Evolutionary conservation across 2,888 invertebrate species (phyloP), one percentile per base, ranked within the genome.

Genomic region (Chrysopilus asiliformis): DNA sequence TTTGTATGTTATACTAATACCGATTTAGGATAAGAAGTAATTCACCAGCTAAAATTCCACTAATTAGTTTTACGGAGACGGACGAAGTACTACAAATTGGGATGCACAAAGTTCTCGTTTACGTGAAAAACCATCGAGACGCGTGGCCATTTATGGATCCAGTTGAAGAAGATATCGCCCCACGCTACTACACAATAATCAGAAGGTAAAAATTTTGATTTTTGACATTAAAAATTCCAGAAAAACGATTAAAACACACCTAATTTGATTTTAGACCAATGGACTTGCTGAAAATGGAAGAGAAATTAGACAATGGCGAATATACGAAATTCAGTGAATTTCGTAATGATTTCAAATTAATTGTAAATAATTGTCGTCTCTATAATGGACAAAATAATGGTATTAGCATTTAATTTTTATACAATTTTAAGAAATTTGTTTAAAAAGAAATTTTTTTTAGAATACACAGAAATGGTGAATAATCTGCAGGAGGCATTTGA

Each of bases 61-160:
- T 37, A 34, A 43, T 36, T 36, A 37, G 37, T 31, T 37, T 31
- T 18, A 32, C 37, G 31, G 79, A 80, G 65, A 77, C 76, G 30
- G 83, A 84, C 47, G 87, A 87, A 55, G 86, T 87, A 52, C 69
- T 86, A 39, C 79, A 83, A 56, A 85, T 84, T 37, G 87, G 87
- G 33, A 84, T 89, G 84, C 85, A 87, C 61, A 89, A 89, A 69
- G 86, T 93, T 39, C 67, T 93, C 39, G 85, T 89, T 56, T 76
- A 80, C 52, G 73, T 93, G 25, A 85, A 83, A 53, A 78, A 80
- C 50, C 89, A 91, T 57, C 78, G 83, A 39, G 90, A 93, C 57
- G 87, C 91, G 1, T 93, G 91, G 91, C 91, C 91, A 1, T 93
- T 94, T 62, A 72, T 84, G 56, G 87, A 90, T 55, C 86, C 91